phyloP scores from a whole-genome alignment of 1,140 invertebrate species.

The Pomacea maculata region DNA sequence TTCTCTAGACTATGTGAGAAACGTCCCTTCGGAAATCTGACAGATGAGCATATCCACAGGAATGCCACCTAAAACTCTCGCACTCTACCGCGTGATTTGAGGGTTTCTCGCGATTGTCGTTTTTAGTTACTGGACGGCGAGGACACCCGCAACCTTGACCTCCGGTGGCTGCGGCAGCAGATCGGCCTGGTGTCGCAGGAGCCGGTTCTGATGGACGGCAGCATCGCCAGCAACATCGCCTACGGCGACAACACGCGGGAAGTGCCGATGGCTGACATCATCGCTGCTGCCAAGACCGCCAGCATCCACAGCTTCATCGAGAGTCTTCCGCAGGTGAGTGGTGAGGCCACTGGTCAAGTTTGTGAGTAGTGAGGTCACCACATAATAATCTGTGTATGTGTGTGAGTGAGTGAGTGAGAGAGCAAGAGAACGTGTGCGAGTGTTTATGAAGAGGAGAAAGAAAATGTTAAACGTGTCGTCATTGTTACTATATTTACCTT shows the following conservation, averaged over 20 bases:
- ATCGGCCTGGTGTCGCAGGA: conserved; percentile 82
- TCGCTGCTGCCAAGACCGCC: conserved; percentile 81
- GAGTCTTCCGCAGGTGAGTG: conserved; percentile 75
- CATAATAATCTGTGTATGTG: too few relatives aligned
- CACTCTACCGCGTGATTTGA: too few relatives aligned
- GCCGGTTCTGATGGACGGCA: conserved; percentile 85
- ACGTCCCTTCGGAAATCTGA: too few relatives aligned
- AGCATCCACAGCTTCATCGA: conserved; percentile 88
- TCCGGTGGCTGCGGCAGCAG: conserved; percentile 69
- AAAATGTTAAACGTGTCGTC: too few relatives aligned
- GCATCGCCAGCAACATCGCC: conserved; percentile 86
- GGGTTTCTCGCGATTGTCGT: not conserved
- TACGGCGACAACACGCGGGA: conserved; percentile 80
- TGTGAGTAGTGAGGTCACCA: too few relatives aligned
- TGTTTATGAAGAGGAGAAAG: too few relatives aligned
- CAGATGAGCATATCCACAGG: too few relatives aligned
- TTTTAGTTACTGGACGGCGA: conserved; percentile 35
- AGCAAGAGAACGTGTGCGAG: too few relatives aligned
- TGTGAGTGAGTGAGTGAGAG: too few relatives aligned
- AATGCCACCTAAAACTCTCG: too few relatives aligned
- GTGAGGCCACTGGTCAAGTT: not conserved
- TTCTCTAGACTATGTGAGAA: too few relatives aligned
- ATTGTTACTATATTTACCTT: too few relatives aligned
- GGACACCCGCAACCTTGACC: conserved; percentile 46
- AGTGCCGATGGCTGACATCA: conserved; percentile 78